Percentiles rank a stretch among this genome's conserved stretches.
Evolutionary conservation across 2,888 invertebrate species (phyloP).

Genomic region (Sphaeridia pumilis): DNA sequence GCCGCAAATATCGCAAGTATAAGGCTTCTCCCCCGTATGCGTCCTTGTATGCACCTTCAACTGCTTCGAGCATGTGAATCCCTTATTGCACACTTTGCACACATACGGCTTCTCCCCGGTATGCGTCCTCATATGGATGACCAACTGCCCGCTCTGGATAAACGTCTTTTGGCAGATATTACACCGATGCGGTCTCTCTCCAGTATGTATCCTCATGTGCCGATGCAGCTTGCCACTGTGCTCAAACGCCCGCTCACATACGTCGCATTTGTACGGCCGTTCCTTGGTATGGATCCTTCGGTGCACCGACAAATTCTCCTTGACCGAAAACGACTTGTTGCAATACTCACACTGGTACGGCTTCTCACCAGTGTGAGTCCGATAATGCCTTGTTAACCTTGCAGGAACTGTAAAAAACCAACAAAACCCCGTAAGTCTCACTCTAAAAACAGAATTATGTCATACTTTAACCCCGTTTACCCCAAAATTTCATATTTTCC

Average conservation of each 20-base stretch:
- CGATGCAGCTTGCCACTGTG: conserved; percentile 81
- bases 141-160: conserved; percentile 79
- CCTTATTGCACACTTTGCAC: conserved; percentile 71
- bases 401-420: conserved; percentile 60
- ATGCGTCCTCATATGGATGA: conserved; percentile 80
- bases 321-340: conserved; percentile 82
- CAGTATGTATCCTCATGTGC: conserved; percentile 82
- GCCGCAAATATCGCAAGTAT: conserved; percentile 80
- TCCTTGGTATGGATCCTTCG: conserved; percentile 80
- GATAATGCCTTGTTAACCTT: conserved; percentile 67
- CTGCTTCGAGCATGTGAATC: conserved; percentile 84
- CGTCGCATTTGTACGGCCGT: conserved; percentile 76
- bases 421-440: too few species aligned
- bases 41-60: conserved; percentile 82
- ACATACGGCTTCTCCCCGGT: conserved; percentile 55
- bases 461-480: too few species aligned
- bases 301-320: conserved; percentile 83
- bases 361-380: conserved; percentile 81
- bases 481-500: neutral
- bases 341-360: conserved; percentile 86
- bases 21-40: conserved; percentile 82
- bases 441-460: too few species aligned
- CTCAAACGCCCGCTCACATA: conserved; percentile 78
- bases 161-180: conserved; percentile 78
- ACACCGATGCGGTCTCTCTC: conserved; percentile 80